phyloP scores from a whole-genome alignment of 2,888 invertebrate species.

The Caenorhabditis imperialis region DNA sequence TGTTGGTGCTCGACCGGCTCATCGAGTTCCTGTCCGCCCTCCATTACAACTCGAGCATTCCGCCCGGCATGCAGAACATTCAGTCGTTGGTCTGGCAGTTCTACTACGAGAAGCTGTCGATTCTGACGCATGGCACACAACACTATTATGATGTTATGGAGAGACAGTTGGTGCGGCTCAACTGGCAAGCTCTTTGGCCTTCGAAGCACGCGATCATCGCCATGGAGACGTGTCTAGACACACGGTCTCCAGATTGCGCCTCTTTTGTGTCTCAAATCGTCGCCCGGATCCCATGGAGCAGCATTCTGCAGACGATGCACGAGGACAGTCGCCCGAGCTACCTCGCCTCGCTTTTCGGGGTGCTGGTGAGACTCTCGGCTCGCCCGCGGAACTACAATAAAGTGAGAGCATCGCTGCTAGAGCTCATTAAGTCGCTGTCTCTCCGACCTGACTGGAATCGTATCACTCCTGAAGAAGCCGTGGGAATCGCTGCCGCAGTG shows the following conservation, averaged over 20 bases:
- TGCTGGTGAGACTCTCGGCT: constrained; percentile 61
- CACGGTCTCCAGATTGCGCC: constrained; percentile 63
- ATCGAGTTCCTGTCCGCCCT: constrained; percentile 68
- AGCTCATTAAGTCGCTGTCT: constrained; percentile 64
- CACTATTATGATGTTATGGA: constrained; percentile 62
- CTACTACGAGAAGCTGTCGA: constrained; percentile 68
- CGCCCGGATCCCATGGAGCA: constrained; percentile 72
- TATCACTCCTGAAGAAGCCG: constrained; percentile 62
- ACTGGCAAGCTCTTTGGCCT: constrained; percentile 63
- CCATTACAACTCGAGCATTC: constrained; percentile 69
- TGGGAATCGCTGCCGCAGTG: constrained; percentile 47
- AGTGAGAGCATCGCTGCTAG: constrained; percentile 72
- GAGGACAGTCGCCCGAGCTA: constrained; percentile 68
- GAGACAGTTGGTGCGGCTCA: constrained; percentile 55
- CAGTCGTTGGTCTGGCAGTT: constrained; percentile 71
- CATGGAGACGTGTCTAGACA: constrained; percentile 58
- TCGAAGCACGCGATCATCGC: constrained; percentile 58
- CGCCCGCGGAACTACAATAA: constrained; percentile 64
- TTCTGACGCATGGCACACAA: constrained; percentile 58
- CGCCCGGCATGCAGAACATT: constrained; percentile 67
- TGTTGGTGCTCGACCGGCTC: constrained; percentile 63
- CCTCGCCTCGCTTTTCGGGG: constrained; percentile 65
- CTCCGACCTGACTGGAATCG: constrained; percentile 65
- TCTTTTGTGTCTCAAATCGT: constrained; percentile 71
- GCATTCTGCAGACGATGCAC: constrained; percentile 54